These are phyloP conservation scores for Cacoxenus indagator DNA, from an alignment of 2,888 invertebrate genomes.

Conservation along the genomic window DNA sequence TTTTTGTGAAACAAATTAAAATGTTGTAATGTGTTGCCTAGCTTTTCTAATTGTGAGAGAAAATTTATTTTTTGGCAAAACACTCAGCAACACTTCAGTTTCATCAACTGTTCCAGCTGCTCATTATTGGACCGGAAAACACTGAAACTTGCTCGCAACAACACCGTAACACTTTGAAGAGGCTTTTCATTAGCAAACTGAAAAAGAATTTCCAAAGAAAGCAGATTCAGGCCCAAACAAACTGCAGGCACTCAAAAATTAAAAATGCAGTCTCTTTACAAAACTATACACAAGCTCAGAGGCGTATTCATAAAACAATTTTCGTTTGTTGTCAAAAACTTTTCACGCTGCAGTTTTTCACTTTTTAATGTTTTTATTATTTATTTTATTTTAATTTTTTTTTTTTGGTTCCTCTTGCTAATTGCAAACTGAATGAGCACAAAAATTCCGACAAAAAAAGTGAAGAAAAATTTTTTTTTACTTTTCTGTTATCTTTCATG, in stretches of 20 bases:
- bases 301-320: neutral
- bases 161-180: neutral
- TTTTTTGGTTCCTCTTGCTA: neutral
- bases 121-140: neutral
- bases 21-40: too few relatives aligned
- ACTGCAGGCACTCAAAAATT: neutral
- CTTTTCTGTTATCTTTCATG: neutral
- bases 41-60: neutral
- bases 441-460: neutral
- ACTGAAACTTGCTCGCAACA: neutral
- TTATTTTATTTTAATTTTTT: neutral
- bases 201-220: neutral
- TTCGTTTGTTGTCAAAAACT: slow-evolving; percentile 1
- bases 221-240: neutral
- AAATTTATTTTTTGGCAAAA: neutral
- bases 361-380: neutral
- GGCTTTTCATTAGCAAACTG: neutral
- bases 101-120: neutral
- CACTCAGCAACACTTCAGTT: neutral
- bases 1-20: too few relatives aligned
- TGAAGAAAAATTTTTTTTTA: neutral
- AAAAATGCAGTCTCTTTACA: neutral
- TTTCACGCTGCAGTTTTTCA: neutral
- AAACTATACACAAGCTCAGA: slow-evolving; percentile 2
- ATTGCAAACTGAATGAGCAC: neutral